Evolutionary conservation across 2,797 vertebrate species (phyloP).

Genomic region (Aplochiton taeniatus): DNA sequence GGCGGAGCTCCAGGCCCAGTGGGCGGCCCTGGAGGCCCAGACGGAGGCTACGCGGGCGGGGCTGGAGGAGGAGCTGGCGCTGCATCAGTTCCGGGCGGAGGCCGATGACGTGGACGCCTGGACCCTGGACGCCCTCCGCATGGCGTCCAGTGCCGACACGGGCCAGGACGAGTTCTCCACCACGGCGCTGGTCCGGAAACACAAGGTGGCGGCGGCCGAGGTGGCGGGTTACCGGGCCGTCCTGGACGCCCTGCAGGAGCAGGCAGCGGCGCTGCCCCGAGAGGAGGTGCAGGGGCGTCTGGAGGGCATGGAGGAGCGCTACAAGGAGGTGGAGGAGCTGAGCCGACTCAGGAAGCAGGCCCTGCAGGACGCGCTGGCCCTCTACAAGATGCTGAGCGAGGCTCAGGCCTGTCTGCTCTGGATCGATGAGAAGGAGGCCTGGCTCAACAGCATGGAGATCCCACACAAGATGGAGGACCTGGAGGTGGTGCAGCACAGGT

Average conservation of each 20-base stretch:
- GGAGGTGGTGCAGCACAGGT: conserved; percentile 95
- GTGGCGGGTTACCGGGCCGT: conserved; percentile 89
- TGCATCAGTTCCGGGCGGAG: conserved; percentile 96
- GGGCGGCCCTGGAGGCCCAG: conserved; percentile 90
- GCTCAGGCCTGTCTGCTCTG: conserved; percentile 92
- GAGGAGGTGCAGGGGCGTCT: conserved; percentile 85
- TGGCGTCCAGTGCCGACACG: conserved; percentile 93
- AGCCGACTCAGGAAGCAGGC: conserved; percentile 92
- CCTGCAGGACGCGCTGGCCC: conserved; percentile 92
- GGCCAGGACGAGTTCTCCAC: conserved; percentile 97
- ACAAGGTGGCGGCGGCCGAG: conserved; percentile 95
- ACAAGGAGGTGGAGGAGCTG: conserved; percentile 91
- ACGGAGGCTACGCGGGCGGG: conserved; percentile 87
- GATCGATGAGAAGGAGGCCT: conserved; percentile 97
- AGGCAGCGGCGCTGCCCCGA: conserved; percentile 80
- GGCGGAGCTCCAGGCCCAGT: conserved; percentile 79
- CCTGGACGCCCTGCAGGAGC: conserved; percentile 90
- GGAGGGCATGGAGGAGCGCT: conserved; percentile 93
- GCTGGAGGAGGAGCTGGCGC: conserved; percentile 88
- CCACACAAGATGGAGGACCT: conserved; percentile 93
- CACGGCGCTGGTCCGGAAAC: conserved; percentile 95
- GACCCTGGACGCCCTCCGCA: conserved; percentile 95
- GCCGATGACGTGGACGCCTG: conserved; percentile 93
- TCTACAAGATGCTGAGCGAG: conserved; percentile 95
- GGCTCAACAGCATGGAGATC: conserved; percentile 93